Conservation (phyloP, 1,140 invertebrate genomes). For the Drosophila orena region DNA sequence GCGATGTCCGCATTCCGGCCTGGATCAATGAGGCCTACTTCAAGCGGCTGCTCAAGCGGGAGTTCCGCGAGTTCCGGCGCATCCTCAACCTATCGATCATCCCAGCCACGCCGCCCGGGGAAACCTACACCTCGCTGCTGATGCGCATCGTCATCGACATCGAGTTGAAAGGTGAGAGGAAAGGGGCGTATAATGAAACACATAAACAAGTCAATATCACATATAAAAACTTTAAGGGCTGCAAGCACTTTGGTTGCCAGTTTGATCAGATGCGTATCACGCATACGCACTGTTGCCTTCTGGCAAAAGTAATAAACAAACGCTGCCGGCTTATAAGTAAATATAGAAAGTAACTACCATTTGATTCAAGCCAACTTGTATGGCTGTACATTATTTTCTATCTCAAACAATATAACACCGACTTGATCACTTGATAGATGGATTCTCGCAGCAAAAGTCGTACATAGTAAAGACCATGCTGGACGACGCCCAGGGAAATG, state of each 20-base stretch:
- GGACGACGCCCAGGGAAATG: slow-evolving; percentile 61
- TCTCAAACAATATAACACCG: too few relatives aligned
- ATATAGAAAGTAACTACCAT: too few relatives aligned
- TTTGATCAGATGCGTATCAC: not conserved
- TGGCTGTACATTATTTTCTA: too few relatives aligned
- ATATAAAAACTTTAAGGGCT: too few relatives aligned
- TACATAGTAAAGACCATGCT: slow-evolving; percentile 81
- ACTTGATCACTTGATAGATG: slow-evolving; percentile 33
- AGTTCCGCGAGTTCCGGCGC: slow-evolving; percentile 69
- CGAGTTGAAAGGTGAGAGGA: slow-evolving; percentile 76
- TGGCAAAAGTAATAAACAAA: not conserved
- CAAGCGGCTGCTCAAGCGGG: slow-evolving; percentile 67
- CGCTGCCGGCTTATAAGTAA: too few relatives aligned
- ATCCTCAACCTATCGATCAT: slow-evolving; percentile 75
- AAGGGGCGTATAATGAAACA: not conserved
- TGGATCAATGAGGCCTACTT: slow-evolving; percentile 78
- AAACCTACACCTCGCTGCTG: slow-evolving; percentile 76
- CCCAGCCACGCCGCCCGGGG: slow-evolving; percentile 74
- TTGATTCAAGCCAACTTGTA: too few relatives aligned
- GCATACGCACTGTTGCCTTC: not conserved
- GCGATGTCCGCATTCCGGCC: slow-evolving; percentile 66
- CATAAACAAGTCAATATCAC: too few relatives aligned
- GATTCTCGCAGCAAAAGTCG: slow-evolving; percentile 75
- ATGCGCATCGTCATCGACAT: slow-evolving; percentile 80
- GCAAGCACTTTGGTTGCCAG: too few relatives aligned